A percentile compares a stretch with the other conserved stretches of the same genome.
phyloP scores from a whole-genome alignment of 2,113 vertebrate genomes.

The Gavia stellata region DNA sequence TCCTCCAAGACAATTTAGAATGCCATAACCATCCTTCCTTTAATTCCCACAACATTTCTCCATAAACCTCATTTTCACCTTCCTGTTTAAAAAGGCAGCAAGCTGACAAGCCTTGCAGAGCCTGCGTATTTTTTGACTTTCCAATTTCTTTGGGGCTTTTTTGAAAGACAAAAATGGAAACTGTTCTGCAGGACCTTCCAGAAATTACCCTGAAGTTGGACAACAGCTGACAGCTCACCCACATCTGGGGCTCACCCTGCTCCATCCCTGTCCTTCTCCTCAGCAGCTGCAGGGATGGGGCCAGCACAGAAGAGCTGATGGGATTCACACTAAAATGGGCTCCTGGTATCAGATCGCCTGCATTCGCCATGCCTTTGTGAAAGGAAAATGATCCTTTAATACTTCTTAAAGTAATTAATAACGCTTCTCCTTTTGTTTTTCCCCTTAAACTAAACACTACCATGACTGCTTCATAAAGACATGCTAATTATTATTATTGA shows the following conservation, averaged over 20 bases:
- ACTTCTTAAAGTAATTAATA: neutral
- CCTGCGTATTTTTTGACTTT: neutral
- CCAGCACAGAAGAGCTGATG: fast-evolving
- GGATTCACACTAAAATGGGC: neutral
- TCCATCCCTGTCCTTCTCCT: neutral
- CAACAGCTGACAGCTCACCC: neutral
- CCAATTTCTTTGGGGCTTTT: neutral
- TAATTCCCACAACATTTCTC: neutral
- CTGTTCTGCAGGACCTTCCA: no score
- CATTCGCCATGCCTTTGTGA: neutral
- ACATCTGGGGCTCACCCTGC: no score
- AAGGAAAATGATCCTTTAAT: neutral
- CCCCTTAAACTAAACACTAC: neutral
- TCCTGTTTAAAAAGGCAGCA: neutral
- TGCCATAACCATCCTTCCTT: neutral
- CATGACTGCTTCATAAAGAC: neutral
- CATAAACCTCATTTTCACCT: neutral
- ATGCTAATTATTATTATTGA: neutral
- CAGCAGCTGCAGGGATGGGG: neutral
- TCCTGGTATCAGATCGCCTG: neutral
- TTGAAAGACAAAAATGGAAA: neutral
- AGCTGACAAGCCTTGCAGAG: neutral
- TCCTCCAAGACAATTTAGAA: neutral
- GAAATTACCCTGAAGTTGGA: neutral
- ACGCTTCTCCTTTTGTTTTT: neutral